These are phyloP conservation scores for Nasonovia ribisnigri DNA, from an alignment of 2,888 invertebrate genomes.

Conservation along the genomic window DNA sequence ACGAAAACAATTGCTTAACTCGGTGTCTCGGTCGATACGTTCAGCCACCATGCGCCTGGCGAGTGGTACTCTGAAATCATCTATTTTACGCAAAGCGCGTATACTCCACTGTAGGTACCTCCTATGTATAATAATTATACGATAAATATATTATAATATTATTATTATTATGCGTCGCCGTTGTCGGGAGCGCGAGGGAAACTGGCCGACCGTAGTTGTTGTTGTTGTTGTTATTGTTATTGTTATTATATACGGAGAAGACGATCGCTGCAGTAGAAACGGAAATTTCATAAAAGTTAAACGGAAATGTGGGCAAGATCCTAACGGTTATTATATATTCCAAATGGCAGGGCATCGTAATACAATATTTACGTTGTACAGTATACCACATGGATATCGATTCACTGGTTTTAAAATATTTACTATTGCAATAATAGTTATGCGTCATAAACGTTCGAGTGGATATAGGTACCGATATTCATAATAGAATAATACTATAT, in stretches of 20 bases:
- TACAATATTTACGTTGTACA: neutral
- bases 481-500: too few species aligned
- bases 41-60: neutral
- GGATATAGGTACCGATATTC: neutral
- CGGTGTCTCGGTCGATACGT: neutral
- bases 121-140: neutral
- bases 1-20: constrained; percentile 8
- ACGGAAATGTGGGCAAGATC: neutral
- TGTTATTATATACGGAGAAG: neutral
- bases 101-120: neutral
- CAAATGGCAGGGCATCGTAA: neutral
- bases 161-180: neutral
- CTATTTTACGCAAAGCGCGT: neutral
- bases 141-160: neutral
- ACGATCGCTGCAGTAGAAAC: neutral
- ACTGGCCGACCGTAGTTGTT: neutral
- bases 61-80: neutral
- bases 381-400: neutral
- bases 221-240: neutral
- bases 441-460: neutral
- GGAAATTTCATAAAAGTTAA: neutral
- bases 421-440: neutral
- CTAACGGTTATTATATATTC: neutral
- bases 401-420: neutral
- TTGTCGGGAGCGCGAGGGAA: neutral